phyloP scores from a whole-genome alignment of 2,888 invertebrate genomes.

The Cataglyphis altisquamis region DNA sequence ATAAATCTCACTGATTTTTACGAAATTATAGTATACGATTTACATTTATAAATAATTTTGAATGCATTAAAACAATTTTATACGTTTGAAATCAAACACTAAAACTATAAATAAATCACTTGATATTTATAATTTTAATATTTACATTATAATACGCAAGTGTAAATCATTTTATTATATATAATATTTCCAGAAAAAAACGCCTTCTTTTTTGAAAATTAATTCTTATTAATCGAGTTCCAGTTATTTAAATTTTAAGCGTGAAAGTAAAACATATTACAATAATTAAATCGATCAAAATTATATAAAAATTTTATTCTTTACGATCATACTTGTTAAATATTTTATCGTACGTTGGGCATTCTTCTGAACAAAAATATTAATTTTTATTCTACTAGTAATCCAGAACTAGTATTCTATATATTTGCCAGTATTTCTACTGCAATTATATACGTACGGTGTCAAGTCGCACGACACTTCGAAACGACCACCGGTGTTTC shows the following conservation, averaged over 20 bases:
- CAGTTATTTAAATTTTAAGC: background rate
- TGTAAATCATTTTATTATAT: background rate
- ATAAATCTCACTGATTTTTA: background rate
- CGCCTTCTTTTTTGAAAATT: background rate
- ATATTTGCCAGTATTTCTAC: background rate
- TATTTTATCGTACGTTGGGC: background rate
- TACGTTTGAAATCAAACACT: background rate
- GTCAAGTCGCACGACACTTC: conserved; percentile 43
- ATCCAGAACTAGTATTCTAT: background rate
- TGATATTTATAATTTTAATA: background rate
- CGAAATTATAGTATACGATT: background rate
- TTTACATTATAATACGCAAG: background rate
- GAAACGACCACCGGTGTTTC: conserved; percentile 65
- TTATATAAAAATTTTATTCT: background rate
- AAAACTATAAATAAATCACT: background rate
- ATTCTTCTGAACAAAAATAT: background rate
- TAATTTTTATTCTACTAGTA: background rate
- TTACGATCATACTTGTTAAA: background rate
- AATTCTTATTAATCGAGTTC: background rate
- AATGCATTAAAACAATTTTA: background rate
- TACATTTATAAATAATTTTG: background rate
- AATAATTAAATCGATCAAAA: background rate
- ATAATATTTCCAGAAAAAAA: background rate
- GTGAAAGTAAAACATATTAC: background rate
- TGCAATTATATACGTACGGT: background rate